Percentiles rank a stretch among this genome's conserved stretches.
These are phyloP conservation scores for Notarius quadriscutis DNA, from an alignment of 2,113 vertebrate genomes.

Conservation along the genomic window DNA sequence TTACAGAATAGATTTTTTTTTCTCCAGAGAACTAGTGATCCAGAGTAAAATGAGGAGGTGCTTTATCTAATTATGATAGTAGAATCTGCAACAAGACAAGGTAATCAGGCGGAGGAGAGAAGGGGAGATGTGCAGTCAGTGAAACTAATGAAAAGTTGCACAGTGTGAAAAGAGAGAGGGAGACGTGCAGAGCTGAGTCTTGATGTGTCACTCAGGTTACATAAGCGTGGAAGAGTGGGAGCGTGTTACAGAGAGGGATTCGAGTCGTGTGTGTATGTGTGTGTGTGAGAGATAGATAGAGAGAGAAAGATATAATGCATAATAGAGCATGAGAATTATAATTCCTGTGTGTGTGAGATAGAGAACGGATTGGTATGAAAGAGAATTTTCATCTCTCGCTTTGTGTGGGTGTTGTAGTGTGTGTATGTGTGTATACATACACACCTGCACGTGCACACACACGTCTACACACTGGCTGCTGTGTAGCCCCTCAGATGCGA, in stretches of 20 bases:
- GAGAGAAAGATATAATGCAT: background rate
- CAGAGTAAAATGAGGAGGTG: conserved; percentile 27
- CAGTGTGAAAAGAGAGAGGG: conserved; percentile 10
- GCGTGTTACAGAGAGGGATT: background rate
- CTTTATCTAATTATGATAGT: conserved; percentile 58
- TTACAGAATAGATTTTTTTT: background rate
- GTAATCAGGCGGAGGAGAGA: conserved; percentile 54
- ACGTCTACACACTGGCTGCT: background rate
- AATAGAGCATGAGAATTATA: background rate
- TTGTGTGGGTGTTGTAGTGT: background rate
- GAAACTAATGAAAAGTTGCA: conserved; percentile 51
- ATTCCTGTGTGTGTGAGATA: background rate
- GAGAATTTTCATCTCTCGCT: background rate
- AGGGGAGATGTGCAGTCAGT: conserved; percentile 28
- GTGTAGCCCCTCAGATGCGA: background rate
- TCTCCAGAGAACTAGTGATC: conserved; percentile 51
- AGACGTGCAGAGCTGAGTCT: conserved; percentile 30
- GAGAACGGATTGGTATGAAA: background rate
- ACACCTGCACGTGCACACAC: background rate
- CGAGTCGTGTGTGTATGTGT: background rate
- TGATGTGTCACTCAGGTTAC: conserved; percentile 19
- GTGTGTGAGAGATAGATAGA: background rate
- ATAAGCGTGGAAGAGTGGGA: background rate
- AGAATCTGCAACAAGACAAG: conserved; percentile 64
- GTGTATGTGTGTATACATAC: background rate